Conservation (phyloP, 2,797 vertebrate genomes). For the Remorina albescens region DNA sequence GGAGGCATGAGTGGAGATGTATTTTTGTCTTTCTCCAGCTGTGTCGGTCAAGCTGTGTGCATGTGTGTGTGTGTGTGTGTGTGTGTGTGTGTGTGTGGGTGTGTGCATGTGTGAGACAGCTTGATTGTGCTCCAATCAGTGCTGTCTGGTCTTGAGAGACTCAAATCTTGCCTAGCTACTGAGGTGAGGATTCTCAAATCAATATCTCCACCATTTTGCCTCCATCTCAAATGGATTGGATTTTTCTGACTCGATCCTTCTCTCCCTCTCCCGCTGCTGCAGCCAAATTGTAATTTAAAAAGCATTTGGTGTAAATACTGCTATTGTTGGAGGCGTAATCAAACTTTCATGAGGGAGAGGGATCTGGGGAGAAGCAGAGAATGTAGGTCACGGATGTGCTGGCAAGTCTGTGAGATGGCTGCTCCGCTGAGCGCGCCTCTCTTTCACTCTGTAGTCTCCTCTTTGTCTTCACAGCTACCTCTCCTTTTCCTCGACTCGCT, state of each 20-base stretch:
- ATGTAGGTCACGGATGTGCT: constrained; percentile 85
- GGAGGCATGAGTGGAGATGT: constrained; percentile 9
- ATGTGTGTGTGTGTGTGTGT: constrained; percentile 14
- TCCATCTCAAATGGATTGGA: constrained; percentile 54
- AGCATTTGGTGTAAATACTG: constrained; percentile 78
- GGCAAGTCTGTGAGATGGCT: constrained; percentile 73
- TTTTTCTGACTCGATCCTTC: constrained; percentile 12
- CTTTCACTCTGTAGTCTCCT: constrained; percentile 45
- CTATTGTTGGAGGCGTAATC: constrained; percentile 85
- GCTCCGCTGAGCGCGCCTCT: constrained; percentile 64
- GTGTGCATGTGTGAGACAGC: not conserved
- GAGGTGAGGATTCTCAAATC: constrained; percentile 73
- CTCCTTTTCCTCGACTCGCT: constrained; percentile 28
- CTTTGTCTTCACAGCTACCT: constrained; percentile 58
- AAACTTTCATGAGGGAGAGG: constrained; percentile 85
- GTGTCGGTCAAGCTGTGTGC: constrained; percentile 11
- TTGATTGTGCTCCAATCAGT: constrained; percentile 47
- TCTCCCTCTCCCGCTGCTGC: not conserved
- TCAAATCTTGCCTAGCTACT: constrained; percentile 49
- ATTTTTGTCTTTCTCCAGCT: constrained; percentile 25
- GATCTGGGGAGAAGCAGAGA: constrained; percentile 78
- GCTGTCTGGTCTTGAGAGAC: constrained; percentile 57
- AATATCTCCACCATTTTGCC: constrained; percentile 55
- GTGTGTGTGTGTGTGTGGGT: constrained; percentile 15
- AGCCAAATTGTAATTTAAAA: constrained; percentile 75